Conservation (phyloP, 1,140 invertebrate genomes). For the Drosophila aff. region DNA sequence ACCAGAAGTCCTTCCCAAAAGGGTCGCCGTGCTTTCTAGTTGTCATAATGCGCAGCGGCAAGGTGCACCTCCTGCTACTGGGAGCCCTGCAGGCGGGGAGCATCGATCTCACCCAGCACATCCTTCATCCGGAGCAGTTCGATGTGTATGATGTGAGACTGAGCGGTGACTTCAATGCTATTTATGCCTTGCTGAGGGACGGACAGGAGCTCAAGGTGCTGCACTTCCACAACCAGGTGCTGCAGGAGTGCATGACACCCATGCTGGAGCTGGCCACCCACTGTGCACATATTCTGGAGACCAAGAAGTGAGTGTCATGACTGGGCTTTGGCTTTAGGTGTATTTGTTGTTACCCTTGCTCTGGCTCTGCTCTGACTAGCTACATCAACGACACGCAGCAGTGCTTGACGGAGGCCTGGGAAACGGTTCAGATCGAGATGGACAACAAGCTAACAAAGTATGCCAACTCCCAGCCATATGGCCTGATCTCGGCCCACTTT, state of each 20-base stretch:
- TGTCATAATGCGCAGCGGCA: conserved; percentile 90
- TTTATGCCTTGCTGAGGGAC: conserved; percentile 86
- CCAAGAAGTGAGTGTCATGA: conserved; percentile 85
- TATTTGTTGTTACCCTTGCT: not conserved
- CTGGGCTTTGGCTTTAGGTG: too few relatives aligned
- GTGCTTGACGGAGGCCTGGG: conserved; percentile 97
- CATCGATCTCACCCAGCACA: conserved; percentile 88
- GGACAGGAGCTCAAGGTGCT: conserved; percentile 86
- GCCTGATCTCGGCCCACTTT: conserved; percentile 95
- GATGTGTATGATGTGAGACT: conserved; percentile 87
- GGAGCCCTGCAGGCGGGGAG: conserved; percentile 93
- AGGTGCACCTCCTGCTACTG: conserved; percentile 92
- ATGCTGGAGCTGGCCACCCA: conserved; percentile 90
- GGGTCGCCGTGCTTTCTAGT: conserved; percentile 91
- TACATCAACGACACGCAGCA: conserved; percentile 92
- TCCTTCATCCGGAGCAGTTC: conserved; percentile 86
- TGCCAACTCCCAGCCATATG: conserved; percentile 91
- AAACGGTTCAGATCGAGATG: conserved; percentile 97
- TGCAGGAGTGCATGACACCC: conserved; percentile 89
- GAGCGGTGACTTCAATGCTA: conserved; percentile 87
- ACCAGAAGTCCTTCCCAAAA: conserved; percentile 89
- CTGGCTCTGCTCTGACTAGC: conserved; percentile 24
- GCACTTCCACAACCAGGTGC: conserved; percentile 88
- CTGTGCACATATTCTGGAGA: conserved; percentile 89
- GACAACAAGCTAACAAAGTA: conserved; percentile 96